phyloP scores from a whole-genome alignment of 1,140 invertebrate genomes.

The Diabrotica virgifera region DNA sequence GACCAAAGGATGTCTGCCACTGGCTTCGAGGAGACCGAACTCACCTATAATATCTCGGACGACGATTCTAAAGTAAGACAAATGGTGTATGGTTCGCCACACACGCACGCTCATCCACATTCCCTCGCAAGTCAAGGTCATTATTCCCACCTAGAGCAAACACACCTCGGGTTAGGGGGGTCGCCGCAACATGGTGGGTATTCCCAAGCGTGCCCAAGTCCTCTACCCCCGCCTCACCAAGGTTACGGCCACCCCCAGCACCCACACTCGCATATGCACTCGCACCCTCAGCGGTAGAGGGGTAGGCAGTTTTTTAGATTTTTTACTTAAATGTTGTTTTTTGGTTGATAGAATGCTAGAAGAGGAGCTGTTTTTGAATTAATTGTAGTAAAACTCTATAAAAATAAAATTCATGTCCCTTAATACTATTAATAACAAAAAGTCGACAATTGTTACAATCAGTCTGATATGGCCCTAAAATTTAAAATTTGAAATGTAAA shows the following conservation, averaged over 20 bases:
- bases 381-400: neutral
- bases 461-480: too few relatives aligned
- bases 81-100: slow-evolving; percentile 79
- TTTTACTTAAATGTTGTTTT: neutral
- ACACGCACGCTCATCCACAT: slow-evolving; percentile 57
- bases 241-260: slow-evolving; percentile 60
- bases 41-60: slow-evolving; percentile 93
- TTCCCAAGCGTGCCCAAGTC: slow-evolving; percentile 57
- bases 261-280: slow-evolving; percentile 60
- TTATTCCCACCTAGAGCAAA: slow-evolving; percentile 45
- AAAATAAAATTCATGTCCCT: too few relatives aligned
- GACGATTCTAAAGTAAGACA: slow-evolving; percentile 95
- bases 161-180: slow-evolving; percentile 50
- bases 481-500: too few relatives aligned
- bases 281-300: slow-evolving; percentile 67
- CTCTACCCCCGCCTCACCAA: slow-evolving; percentile 59
- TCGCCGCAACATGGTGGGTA: slow-evolving; percentile 60
- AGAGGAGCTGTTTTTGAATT: neutral
- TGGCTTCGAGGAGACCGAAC: slow-evolving; percentile 97
- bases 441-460: too few relatives aligned
- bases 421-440: too few relatives aligned
- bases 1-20: slow-evolving; percentile 98
- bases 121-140: slow-evolving; percentile 47
- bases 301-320: slow-evolving; percentile 1
- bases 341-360: neutral